Evolutionary conservation across 2,888 invertebrate species (phyloP), one percentile per base, ranked within the genome.

Genomic region (Balanococcus diminutus): DNA sequence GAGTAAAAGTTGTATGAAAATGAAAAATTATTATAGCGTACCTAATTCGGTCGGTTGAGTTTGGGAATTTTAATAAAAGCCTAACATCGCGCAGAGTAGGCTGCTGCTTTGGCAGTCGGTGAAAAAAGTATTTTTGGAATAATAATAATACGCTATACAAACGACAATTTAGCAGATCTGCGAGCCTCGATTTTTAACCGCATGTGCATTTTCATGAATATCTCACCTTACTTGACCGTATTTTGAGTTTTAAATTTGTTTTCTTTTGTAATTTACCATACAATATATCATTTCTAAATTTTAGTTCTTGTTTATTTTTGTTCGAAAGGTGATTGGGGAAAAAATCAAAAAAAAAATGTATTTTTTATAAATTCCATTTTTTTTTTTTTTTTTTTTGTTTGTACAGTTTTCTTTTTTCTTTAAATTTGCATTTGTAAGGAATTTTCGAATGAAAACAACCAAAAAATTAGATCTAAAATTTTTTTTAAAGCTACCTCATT

Each of bases 241-340:
- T 72, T 46, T 72, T 72, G 72, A 72, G 31, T 72, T 72, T 67
- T 28, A 72, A 72, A 72, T 72, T 31, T 72, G 72, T 72, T 72
- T 72, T 72, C 72, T 72, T 72, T 72, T 72, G 72, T 72, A 72
- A 72, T 72, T 72, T 72, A 72, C 31, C 72, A 72, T 72, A 32
- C 72, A 72, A 72, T 72, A 72, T 72, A 72, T 72, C 72, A 72
- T 72, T 72, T 72, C 72, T 31, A 72, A 72, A 72, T 72, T 72
- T 28, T 72, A 72, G 9, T 72, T 72, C 72, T 72, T 61, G 61
- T 61, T 22, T 61, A 61, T 61, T 61, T n/a, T n/a, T 61, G 22
- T 61, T 11, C 22, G 22, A 25, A 61, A 25, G 61, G 61, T 25
- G 9, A 46, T 61, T 4, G 61, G 61, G 19, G n/a, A n/a, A 51